These are phyloP conservation scores for Poecilus cupreus DNA, from an alignment of 2,888 invertebrate species.

Conservation along the genomic window DNA sequence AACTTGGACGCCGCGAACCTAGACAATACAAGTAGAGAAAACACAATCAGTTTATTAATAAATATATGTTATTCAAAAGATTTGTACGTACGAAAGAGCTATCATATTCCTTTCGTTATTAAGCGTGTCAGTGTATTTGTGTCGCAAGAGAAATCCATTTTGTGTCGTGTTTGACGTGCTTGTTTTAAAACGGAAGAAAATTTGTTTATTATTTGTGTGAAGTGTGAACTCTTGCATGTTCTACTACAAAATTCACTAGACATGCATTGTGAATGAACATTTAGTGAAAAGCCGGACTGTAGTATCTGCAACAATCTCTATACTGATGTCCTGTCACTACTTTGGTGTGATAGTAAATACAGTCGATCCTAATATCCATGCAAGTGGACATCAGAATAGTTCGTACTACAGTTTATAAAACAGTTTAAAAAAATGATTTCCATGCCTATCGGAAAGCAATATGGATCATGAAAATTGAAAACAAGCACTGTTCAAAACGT, in stretches of 20 bases:
- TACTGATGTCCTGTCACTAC: background rate
- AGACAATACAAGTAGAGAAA: conserved; percentile 23
- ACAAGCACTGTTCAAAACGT: conserved; percentile 49
- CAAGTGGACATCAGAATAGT: background rate
- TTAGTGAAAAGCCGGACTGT: conserved; percentile 2
- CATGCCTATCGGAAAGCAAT: conserved; percentile 37
- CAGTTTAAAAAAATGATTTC: conserved; percentile 8
- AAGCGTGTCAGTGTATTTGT: conserved; percentile 55
- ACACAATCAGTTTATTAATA: background rate
- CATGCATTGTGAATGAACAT: conserved; percentile 13
- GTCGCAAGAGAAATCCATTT: conserved; percentile 46
- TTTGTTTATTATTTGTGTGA: conserved; percentile 34
- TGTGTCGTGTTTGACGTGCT: conserved; percentile 47
- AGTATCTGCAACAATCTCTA: background rate
- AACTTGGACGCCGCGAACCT: conserved; percentile 92
- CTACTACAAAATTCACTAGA: background rate
- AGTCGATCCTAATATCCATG: background rate
- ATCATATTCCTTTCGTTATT: conserved; percentile 45
- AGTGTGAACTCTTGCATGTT: background rate
- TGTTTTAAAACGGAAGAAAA: conserved; percentile 29
- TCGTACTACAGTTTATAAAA: conserved; percentile 8
- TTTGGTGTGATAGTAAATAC: background rate
- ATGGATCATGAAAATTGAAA: conserved; percentile 38
- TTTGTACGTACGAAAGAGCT: conserved; percentile 53
- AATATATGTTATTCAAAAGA: background rate